phyloP scores from a whole-genome alignment of 2,888 invertebrate species.

The Periphyllus acericola region DNA sequence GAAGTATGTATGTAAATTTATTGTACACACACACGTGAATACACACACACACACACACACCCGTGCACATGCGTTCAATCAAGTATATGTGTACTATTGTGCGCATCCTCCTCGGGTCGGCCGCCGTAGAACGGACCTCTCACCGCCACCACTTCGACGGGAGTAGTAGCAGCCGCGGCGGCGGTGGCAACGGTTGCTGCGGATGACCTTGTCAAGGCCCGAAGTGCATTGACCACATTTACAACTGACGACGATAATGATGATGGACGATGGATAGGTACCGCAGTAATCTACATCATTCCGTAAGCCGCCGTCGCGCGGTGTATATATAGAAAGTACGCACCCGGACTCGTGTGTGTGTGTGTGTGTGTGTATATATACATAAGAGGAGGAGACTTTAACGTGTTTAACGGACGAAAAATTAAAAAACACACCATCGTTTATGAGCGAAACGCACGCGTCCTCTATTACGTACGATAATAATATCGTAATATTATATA shows the following conservation, averaged over 20 bases:
- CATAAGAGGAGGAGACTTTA: too few relatives aligned
- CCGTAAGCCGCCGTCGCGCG: background rate
- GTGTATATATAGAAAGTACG: background rate
- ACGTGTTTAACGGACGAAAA: background rate
- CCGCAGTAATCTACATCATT: conserved; percentile 29
- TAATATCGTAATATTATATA: background rate
- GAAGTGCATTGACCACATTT: conserved; percentile 57
- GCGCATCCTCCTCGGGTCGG: background rate
- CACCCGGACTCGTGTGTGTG: background rate
- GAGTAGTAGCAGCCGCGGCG: background rate
- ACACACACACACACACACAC: too few relatives aligned
- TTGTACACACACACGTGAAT: too few relatives aligned
- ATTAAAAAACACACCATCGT: background rate
- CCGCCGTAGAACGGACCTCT: background rate
- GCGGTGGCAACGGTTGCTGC: background rate
- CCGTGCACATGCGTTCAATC: background rate
- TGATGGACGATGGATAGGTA: conserved; percentile 50
- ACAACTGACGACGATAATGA: conserved; percentile 45
- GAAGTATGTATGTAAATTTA: too few relatives aligned
- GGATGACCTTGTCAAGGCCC: conserved; percentile 61
- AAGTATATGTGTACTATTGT: background rate
- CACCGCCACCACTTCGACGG: background rate
- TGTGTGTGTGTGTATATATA: background rate
- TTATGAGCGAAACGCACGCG: background rate
- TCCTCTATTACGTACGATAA: background rate